Percentiles rank a stretch among this genome's conserved stretches.
These are phyloP conservation scores for Ispidina lecontei DNA, from an alignment of 2,797 vertebrate species.

Conservation along the genomic window DNA sequence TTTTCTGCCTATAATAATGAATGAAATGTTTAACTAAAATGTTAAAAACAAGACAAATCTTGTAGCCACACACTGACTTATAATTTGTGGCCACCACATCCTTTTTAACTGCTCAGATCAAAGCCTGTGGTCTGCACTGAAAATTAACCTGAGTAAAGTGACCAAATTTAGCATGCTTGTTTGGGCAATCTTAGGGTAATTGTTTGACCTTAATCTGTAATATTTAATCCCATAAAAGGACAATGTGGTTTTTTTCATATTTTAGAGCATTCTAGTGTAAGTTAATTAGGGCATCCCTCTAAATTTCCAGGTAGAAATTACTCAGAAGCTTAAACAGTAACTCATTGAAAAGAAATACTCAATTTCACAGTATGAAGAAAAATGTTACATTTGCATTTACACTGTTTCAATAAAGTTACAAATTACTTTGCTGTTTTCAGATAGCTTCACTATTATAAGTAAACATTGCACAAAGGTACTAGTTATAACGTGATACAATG, in stretches of 20 bases:
- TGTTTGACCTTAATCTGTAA: neutral
- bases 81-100: neutral
- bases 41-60: neutral
- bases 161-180: neutral
- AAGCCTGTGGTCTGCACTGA: neutral
- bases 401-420: neutral
- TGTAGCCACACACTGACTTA: neutral
- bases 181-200: neutral
- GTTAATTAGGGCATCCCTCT: neutral
- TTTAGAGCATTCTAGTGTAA: neutral
- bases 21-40: neutral
- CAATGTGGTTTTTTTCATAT: neutral
- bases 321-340: neutral
- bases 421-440: neutral
- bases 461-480: neutral
- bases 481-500: neutral
- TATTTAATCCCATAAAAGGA: neutral
- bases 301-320: neutral
- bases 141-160: neutral
- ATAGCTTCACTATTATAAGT: neutral
- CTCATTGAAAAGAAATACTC: neutral
- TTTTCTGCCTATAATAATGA: neutral
- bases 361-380: neutral
- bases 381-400: neutral
- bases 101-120: neutral